Percentiles rank a stretch among this genome's conserved stretches.
phyloP scores from a whole-genome alignment of 2,888 invertebrate genomes.

The Eueremaeus valkanovi region DNA sequence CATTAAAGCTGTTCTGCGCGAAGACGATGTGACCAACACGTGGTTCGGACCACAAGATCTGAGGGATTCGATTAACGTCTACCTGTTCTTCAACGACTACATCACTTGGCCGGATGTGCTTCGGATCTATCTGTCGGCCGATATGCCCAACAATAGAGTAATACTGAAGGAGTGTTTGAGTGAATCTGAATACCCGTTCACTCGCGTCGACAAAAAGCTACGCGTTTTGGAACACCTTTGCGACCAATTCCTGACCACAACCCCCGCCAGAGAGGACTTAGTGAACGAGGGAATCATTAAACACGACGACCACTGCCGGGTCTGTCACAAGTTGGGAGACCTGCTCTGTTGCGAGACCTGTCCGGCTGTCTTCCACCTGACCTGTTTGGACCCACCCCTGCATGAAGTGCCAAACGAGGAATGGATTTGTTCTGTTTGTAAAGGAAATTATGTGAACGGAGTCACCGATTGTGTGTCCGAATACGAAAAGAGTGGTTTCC shows the following conservation, averaged over 20 bases:
- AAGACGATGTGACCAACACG: conserved; percentile 90
- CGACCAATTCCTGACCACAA: conserved; percentile 88
- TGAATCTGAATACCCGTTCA: conserved; percentile 79
- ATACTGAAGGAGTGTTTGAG: conserved; percentile 49
- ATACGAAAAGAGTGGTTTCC: conserved; percentile 81
- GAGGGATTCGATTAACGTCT: conserved; percentile 93
- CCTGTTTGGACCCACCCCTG: conserved; percentile 91
- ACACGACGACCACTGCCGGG: conserved; percentile 52
- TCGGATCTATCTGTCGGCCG: conserved; percentile 84
- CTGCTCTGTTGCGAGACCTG: conserved; percentile 96
- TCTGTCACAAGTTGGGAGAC: conserved; percentile 88
- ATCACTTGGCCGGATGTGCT: conserved; percentile 96
- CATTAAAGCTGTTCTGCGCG: conserved; percentile 79
- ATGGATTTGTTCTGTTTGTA: conserved; percentile 94
- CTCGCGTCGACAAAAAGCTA: conserved; percentile 69
- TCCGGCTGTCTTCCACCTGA: conserved; percentile 94
- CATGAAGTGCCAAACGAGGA: conserved; percentile 92
- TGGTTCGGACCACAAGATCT: conserved; percentile 94
- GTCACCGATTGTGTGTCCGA: conserved; percentile 89
- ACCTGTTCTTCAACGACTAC: conserved; percentile 84
- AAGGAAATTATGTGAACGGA: conserved; percentile 79
- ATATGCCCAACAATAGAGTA: conserved; percentile 54
- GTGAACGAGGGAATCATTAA: conserved; percentile 71
- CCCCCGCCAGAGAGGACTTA: conserved; percentile 86
- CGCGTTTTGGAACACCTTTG: conserved; percentile 82